Evolutionary conservation across 2,888 invertebrate genomes (phyloP).

Genomic region (Griposia aprilina): DNA sequence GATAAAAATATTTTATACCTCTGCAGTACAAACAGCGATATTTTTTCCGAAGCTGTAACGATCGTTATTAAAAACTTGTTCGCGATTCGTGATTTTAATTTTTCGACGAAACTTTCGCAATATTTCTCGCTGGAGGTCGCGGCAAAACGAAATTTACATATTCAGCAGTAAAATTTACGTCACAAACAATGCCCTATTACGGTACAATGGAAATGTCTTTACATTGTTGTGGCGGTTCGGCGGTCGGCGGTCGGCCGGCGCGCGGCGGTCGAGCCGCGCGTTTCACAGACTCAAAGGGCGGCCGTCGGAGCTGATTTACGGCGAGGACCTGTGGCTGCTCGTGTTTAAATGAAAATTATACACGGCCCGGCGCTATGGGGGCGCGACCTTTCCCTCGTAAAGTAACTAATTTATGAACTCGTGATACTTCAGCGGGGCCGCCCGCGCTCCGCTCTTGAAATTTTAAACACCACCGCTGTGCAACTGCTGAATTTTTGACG

Average conservation of each 20-base stretch:
- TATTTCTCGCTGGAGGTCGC: slow-evolving; percentile 86
- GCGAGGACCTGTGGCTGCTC: slow-evolving; percentile 85
- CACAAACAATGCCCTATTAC: slow-evolving; percentile 89
- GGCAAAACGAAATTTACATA: slow-evolving; percentile 88
- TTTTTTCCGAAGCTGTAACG: slow-evolving; percentile 73
- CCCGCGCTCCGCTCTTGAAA: slow-evolving; percentile 85
- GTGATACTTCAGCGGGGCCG: slow-evolving; percentile 83
- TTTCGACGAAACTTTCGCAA: slow-evolving; percentile 87
- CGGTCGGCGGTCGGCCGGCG: slow-evolving; percentile 53
- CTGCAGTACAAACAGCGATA: slow-evolving; percentile 60
- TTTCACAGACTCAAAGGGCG: slow-evolving; percentile 76
- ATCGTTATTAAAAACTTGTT: slow-evolving; percentile 81
- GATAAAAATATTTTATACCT: slow-evolving; percentile 56
- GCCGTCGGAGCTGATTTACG: slow-evolving; percentile 86
- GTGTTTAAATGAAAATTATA: slow-evolving; percentile 89
- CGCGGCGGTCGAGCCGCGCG: slow-evolving; percentile 63
- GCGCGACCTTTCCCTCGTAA: slow-evolving; percentile 86
- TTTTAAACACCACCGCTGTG: slow-evolving; percentile 83
- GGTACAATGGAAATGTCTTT: slow-evolving; percentile 89
- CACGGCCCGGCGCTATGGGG: slow-evolving; percentile 81
- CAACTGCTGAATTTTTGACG: slow-evolving; percentile 82
- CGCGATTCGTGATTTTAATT: slow-evolving; percentile 87
- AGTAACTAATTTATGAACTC: slow-evolving; percentile 89
- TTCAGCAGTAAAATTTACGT: slow-evolving; percentile 89
- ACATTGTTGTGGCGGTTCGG: slow-evolving; percentile 81